Conservation (phyloP, 2,113 vertebrate species). For the Stictonetta naevosa region DNA sequence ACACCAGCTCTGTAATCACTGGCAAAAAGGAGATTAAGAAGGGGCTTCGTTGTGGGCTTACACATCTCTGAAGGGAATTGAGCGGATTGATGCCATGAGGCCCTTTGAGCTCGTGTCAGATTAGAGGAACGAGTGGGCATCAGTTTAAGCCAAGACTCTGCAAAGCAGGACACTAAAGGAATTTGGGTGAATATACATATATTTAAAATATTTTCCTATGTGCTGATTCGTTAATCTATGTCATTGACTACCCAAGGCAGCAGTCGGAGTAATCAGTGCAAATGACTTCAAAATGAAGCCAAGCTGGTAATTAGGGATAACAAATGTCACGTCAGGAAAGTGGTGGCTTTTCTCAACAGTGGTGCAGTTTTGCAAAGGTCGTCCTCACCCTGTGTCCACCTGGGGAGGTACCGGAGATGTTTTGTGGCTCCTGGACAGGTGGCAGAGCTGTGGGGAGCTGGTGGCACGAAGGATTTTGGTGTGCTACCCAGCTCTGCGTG, state of each 20-base stretch:
- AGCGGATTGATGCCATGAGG: slow-evolving; percentile 40
- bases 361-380: background rate
- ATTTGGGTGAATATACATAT: slow-evolving; percentile 28
- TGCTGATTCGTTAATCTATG: slow-evolving; percentile 66
- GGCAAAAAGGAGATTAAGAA: slow-evolving; percentile 50
- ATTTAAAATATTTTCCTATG: slow-evolving; percentile 37
- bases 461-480: background rate
- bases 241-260: slow-evolving; percentile 62
- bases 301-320: slow-evolving; percentile 22
- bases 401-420: background rate
- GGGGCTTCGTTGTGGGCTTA: slow-evolving; percentile 36
- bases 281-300: slow-evolving; percentile 60
- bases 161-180: slow-evolving; percentile 56
- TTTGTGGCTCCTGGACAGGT: background rate
- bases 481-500: accelerated
- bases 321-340: background rate
- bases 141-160: slow-evolving; percentile 26
- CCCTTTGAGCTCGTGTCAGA: slow-evolving; percentile 46
- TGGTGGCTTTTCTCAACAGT: background rate
- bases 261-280: slow-evolving; percentile 39
- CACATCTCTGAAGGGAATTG: slow-evolving; percentile 49
- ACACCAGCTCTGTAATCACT: background rate
- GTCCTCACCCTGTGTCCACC: background rate
- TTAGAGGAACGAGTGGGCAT: slow-evolving; percentile 61
- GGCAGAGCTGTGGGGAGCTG: background rate